A percentile compares a stretch with the other conserved stretches of the same genome.
Evolutionary conservation across 1,140 invertebrate species (phyloP).

Genomic region (Radopholus similis): DNA sequence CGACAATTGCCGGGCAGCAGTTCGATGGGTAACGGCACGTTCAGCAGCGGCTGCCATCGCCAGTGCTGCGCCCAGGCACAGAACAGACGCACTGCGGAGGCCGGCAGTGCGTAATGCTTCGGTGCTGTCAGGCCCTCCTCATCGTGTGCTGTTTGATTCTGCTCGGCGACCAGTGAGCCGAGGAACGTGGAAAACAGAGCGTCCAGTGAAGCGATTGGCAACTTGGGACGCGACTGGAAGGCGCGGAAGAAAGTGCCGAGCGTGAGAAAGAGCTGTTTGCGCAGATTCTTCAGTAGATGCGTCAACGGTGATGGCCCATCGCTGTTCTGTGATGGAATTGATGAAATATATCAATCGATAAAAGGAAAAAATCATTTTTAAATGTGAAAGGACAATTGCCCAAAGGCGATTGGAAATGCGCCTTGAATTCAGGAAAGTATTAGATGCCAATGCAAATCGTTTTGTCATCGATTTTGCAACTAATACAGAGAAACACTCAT

Average conservation of each 20-base stretch:
- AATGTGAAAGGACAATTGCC: constrained; percentile 12
- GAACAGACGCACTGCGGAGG: constrained; percentile 1
- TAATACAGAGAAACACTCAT: no score
- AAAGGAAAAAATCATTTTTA: neutral
- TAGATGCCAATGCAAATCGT: no score
- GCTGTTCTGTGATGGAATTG: neutral
- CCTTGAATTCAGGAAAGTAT: no score
- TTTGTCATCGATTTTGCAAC: no score
- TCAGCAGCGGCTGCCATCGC: constrained; percentile 13
- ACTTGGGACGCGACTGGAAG: constrained; percentile 11
- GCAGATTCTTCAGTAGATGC: constrained; percentile 13
- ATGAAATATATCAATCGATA: constrained; percentile 3
- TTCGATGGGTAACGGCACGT: constrained; percentile 14
- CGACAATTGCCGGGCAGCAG: neutral
- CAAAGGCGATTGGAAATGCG: no score
- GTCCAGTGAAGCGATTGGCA: neutral
- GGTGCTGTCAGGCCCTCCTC: no score
- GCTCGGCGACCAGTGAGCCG: neutral
- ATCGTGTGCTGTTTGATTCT: no score
- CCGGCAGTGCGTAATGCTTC: neutral
- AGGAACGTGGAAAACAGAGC: constrained; percentile 6
- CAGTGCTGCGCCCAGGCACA: neutral
- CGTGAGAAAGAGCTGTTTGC: constrained; percentile 17
- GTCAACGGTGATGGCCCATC: neutral
- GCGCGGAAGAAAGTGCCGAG: constrained; percentile 7